These are phyloP conservation scores for Chrysaora quinquecirrha DNA, from an alignment of 30 jellyfish, hydroid and myxozoan species.

Conservation along the genomic window DNA sequence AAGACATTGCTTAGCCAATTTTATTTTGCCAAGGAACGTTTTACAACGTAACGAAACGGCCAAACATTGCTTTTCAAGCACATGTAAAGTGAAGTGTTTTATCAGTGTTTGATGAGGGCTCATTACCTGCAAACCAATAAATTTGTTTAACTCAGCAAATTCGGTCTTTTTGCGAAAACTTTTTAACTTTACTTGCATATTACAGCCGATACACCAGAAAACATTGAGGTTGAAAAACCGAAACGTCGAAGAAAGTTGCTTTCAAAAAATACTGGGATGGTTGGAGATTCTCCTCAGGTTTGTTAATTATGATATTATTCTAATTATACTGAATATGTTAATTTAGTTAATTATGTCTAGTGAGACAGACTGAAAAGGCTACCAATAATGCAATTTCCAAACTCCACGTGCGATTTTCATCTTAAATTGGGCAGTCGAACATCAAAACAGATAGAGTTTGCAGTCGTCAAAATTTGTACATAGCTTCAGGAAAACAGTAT, in stretches of 20 bases:
- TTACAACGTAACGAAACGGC: no score
- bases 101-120: neutral
- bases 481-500: no score
- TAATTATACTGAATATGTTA: no score
- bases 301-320: no score
- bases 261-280: slow-evolving; percentile 10
- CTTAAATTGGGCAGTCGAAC: neutral
- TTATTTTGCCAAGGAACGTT: no score
- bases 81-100: neutral
- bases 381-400: neutral
- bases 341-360: neutral
- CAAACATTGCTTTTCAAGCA: neutral
- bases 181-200: neutral
- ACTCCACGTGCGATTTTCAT: neutral
- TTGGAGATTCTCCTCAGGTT: slow-evolving; percentile 70
- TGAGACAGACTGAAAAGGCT: neutral
- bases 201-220: slow-evolving; percentile 44
- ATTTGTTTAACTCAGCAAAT: neutral
- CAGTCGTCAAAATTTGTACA: neutral
- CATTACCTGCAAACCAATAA: neutral
- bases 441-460: neutral
- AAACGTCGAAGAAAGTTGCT: slow-evolving; percentile 30
- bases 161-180: neutral
- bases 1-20: no score
- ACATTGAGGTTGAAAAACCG: slow-evolving; percentile 1